Conservation (phyloP, 2,797 vertebrate species). For the Myotis daubentonii region DNA sequence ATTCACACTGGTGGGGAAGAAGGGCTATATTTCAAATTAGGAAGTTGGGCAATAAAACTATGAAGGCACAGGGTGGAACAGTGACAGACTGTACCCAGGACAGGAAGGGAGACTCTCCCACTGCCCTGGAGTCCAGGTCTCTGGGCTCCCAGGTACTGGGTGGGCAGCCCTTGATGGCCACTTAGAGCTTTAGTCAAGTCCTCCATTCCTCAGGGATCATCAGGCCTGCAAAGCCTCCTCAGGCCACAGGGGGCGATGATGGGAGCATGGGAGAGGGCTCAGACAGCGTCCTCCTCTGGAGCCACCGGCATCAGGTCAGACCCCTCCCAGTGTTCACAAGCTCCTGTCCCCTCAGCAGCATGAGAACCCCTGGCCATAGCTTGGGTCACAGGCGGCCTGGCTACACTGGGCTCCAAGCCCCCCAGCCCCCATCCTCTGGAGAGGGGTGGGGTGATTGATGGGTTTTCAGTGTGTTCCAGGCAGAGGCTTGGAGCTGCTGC, state of each 20-base stretch:
- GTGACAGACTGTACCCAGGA: neutral
- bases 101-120: neutral
- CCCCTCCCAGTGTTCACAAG: neutral
- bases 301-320: neutral
- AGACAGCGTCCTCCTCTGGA: neutral
- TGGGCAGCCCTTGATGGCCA: neutral
- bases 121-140: neutral
- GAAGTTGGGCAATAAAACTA: neutral
- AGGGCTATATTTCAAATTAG: neutral
- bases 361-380: neutral
- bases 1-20: neutral
- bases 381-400: conserved; percentile 31
- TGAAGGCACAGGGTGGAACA: neutral
- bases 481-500: conserved; percentile 32
- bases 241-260: neutral
- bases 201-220: neutral
- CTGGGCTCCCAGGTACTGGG: neutral
- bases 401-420: conserved; percentile 37
- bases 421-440: neutral
- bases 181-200: neutral
- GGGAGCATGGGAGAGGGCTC: neutral
- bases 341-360: neutral
- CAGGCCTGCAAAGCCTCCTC: neutral
- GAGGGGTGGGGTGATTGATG: conserved; percentile 43
- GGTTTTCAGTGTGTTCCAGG: conserved; percentile 53